Evolutionary conservation across 2,113 vertebrate species (phyloP).

Genomic region (Anguilla rostrata): DNA sequence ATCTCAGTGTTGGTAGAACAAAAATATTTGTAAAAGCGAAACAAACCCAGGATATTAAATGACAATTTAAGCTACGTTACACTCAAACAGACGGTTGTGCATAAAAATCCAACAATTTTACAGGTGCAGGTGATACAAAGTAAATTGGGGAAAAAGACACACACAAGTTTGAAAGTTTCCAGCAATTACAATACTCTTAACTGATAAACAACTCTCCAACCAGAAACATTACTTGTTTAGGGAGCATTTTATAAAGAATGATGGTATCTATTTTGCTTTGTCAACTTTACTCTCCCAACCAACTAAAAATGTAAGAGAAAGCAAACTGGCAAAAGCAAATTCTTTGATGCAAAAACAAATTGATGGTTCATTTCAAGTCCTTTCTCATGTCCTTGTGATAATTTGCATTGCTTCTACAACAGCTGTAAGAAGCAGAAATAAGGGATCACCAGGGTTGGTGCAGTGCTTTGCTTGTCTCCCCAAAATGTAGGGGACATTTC

Average conservation of each 20-base stretch:
- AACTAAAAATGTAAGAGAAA: background rate
- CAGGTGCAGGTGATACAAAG: too few species aligned
- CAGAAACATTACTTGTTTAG: too few species aligned
- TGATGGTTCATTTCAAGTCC: background rate
- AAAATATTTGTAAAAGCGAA: background rate
- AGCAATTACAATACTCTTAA: too few species aligned
- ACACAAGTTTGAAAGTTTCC: too few species aligned
- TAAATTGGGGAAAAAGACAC: too few species aligned
- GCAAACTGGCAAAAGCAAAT: background rate
- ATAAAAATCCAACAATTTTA: too few species aligned
- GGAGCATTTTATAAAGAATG: too few species aligned
- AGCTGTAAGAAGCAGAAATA: background rate
- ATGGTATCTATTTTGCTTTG: too few species aligned
- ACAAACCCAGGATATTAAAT: too few species aligned
- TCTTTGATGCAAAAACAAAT: background rate
- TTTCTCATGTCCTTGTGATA: background rate
- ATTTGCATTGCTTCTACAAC: background rate
- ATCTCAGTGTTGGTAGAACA: background rate
- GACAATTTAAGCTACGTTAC: too few species aligned
- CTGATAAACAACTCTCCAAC: too few species aligned
- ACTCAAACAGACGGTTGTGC: too few species aligned
- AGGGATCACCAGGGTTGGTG: background rate
- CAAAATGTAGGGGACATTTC: background rate
- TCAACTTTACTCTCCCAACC: background rate
- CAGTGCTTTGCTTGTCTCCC: background rate